A percentile compares a stretch with the other conserved stretches of the same genome.
These are phyloP conservation scores for Heteractis magnifica DNA, from an alignment of 92 coral and sea anemone species.

Conservation along the genomic window DNA sequence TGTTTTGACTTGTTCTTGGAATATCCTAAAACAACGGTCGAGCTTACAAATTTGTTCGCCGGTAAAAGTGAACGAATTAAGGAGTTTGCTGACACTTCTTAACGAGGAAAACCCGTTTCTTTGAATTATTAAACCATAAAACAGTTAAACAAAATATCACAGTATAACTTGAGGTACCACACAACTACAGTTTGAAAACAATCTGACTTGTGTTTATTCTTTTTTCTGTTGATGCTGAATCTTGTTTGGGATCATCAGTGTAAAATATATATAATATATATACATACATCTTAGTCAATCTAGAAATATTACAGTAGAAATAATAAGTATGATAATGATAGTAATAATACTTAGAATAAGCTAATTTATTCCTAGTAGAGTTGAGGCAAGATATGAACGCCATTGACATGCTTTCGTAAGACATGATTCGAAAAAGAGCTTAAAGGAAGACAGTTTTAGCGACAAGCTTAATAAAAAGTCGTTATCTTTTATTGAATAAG, in stretches of 20 bases:
- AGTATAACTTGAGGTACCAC: background rate
- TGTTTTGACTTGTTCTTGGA: too few relatives aligned
- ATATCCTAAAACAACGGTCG: too few relatives aligned
- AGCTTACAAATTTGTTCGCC: too few relatives aligned
- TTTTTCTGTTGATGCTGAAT: background rate
- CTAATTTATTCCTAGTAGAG: background rate
- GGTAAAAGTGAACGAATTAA: too few relatives aligned
- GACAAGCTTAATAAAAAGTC: background rate
- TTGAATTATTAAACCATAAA: background rate
- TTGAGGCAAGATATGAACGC: background rate
- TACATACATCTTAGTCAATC: background rate
- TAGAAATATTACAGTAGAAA: background rate
- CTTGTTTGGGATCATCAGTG: background rate
- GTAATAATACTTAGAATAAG: background rate
- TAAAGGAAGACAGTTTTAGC: background rate
- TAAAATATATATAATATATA: conserved; percentile 2
- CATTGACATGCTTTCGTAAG: background rate
- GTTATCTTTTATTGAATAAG: background rate
- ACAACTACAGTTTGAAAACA: background rate
- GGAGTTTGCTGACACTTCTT: background rate
- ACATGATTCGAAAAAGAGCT: background rate
- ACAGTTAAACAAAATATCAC: background rate
- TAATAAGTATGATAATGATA: background rate
- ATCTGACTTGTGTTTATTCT: background rate
- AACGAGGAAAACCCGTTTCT: background rate